These are phyloP conservation scores for Nematostella vectensis DNA, from an alignment of 92 coral and sea anemone species.

Conservation along the genomic window DNA sequence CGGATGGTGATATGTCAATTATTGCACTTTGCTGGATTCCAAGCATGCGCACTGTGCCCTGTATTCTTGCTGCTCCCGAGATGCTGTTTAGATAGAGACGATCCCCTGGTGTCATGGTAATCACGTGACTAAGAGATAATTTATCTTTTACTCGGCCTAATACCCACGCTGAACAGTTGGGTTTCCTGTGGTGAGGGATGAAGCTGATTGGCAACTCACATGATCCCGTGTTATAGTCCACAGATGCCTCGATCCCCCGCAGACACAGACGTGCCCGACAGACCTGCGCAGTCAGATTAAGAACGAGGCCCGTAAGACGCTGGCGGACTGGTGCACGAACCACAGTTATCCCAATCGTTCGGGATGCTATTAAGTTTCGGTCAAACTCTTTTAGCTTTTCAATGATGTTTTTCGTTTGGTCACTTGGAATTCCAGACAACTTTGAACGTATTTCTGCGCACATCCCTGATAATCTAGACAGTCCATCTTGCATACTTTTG, in stretches of 20 bases:
- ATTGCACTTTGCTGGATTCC: neutral
- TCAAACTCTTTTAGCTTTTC: constrained; percentile 2
- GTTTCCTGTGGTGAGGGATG: neutral
- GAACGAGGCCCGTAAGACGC: constrained; percentile 7
- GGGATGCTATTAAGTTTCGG: neutral
- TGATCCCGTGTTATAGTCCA: neutral
- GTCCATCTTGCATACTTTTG: neutral
- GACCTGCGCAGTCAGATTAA: constrained; percentile 11
- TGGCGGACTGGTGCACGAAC: constrained; percentile 15
- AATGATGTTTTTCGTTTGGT: neutral
- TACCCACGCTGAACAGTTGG: neutral
- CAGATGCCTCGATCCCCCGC: constrained; percentile 5
- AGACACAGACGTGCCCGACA: constrained; percentile 16
- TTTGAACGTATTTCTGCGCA: neutral
- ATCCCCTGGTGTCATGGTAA: neutral
- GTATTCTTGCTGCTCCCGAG: neutral
- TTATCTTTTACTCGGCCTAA: neutral
- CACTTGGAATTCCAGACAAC: neutral
- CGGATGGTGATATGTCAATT: neutral
- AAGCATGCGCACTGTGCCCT: neutral
- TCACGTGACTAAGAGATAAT: neutral
- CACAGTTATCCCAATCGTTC: constrained; percentile 2
- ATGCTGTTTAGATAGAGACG: neutral
- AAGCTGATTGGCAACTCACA: neutral
- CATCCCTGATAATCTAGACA: neutral